A percentile compares a stretch with the other conserved stretches of the same genome.
Evolutionary conservation across 1,140 invertebrate species (phyloP).

Genomic region (Aphis gossypii): DNA sequence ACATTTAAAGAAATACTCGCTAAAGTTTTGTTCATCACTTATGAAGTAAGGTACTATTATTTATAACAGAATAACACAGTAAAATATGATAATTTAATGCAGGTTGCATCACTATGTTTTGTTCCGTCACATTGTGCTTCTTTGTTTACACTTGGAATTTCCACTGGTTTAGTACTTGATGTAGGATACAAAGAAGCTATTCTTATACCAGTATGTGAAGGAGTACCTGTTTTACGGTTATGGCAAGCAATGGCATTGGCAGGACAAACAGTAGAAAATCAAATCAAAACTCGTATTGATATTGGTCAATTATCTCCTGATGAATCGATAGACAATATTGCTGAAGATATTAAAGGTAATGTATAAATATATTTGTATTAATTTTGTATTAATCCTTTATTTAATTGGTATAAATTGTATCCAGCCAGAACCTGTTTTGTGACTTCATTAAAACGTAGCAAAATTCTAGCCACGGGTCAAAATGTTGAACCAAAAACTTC

Average conservation of each 20-base stretch:
- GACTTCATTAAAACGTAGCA: constrained; percentile 75
- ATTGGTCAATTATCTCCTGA: not conserved
- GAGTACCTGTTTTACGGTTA: constrained; percentile 81
- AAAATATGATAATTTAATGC: constrained; percentile 10
- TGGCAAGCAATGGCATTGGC: constrained; percentile 81
- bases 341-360: constrained; percentile 59
- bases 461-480: constrained; percentile 67
- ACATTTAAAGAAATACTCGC: constrained; percentile 85
- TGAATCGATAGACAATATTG: constrained; percentile 26
- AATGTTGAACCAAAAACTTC: constrained; percentile 66
- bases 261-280: constrained; percentile 70
- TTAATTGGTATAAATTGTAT: constrained; percentile 41
- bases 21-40: constrained; percentile 90
- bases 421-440: constrained; percentile 79
- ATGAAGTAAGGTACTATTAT: constrained; percentile 74
- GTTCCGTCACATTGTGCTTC: constrained; percentile 82
- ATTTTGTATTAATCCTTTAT: not conserved
- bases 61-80: not conserved
- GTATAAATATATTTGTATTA: not conserved
- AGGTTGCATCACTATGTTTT: constrained; percentile 75
- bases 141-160: constrained; percentile 77
- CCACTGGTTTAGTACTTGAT: constrained; percentile 84
- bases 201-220: constrained; percentile 83
- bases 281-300: constrained; percentile 47
- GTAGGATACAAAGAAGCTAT: constrained; percentile 84